Evolutionary conservation across 2,888 invertebrate species (phyloP).

Genomic region (Clivina fossor): DNA sequence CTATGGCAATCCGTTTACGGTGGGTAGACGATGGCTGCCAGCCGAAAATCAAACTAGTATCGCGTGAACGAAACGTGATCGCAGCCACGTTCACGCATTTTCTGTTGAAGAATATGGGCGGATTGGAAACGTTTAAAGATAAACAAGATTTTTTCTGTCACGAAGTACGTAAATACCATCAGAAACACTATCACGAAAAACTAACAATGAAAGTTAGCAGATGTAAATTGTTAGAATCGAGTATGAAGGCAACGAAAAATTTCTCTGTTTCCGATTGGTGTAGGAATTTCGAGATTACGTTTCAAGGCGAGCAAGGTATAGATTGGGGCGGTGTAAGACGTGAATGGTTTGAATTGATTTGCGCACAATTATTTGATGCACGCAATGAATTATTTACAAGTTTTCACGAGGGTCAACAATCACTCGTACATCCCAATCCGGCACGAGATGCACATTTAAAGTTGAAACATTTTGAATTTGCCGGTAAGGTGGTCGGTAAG

Average conservation of each 20-base stretch:
- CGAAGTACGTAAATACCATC: conserved; percentile 78
- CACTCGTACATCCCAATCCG: conserved; percentile 87
- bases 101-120: conserved; percentile 89
- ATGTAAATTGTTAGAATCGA: conserved; percentile 78
- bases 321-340: conserved; percentile 93
- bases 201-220: conserved; percentile 78
- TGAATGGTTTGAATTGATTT: conserved; percentile 93
- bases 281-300: conserved; percentile 88
- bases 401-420: conserved; percentile 83
- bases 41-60: conserved; percentile 78
- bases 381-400: conserved; percentile 80
- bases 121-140: conserved; percentile 90
- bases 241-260: conserved; percentile 82
- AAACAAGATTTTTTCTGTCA: conserved; percentile 72
- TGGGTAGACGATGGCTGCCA: conserved; percentile 92
- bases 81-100: conserved; percentile 92
- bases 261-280: conserved; percentile 93
- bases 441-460: conserved; percentile 75
- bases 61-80: conserved; percentile 84
- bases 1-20: conserved; percentile 67
- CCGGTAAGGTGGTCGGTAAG: conserved; percentile 92
- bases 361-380: conserved; percentile 84
- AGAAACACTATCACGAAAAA: conserved; percentile 85
- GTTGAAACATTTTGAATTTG: conserved; percentile 88
- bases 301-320: conserved; percentile 94